A percentile compares a stretch with the other conserved stretches of the same genome.
These are phyloP conservation scores for Noctua comes DNA, from an alignment of 2,888 invertebrate genomes.

Conservation along the genomic window DNA sequence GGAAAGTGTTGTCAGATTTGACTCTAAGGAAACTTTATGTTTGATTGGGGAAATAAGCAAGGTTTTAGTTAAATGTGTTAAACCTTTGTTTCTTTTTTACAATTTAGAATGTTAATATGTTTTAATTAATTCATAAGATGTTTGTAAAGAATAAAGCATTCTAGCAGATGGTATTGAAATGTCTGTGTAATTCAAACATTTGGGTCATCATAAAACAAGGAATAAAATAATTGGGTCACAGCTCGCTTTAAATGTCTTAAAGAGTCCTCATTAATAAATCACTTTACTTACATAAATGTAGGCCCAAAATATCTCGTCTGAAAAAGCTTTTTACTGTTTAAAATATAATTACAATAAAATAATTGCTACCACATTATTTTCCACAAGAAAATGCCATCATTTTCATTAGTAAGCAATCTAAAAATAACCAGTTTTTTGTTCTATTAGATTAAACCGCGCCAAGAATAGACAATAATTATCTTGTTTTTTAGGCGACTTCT, in stretches of 20 bases:
- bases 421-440: neutral
- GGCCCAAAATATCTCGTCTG: neutral
- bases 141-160: slow-evolving; percentile 9
- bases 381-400: neutral
- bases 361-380: neutral
- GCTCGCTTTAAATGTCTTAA: slow-evolving; percentile 21
- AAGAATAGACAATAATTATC: slow-evolving; percentile 31
- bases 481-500: slow-evolving; percentile 16
- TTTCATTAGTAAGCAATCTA: slow-evolving; percentile 13
- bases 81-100: neutral
- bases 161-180: slow-evolving; percentile 39
- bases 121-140: slow-evolving; percentile 2
- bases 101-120: neutral
- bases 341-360: neutral
- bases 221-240: slow-evolving; percentile 39
- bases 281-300: slow-evolving; percentile 24
- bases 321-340: neutral
- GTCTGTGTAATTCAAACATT: slow-evolving; percentile 31
- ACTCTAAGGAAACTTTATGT: neutral
- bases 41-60: neutral
- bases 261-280: slow-evolving; percentile 27
- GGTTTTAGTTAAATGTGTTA: neutral
- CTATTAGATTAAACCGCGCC: slow-evolving; percentile 1
- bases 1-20: slow-evolving; percentile 15
- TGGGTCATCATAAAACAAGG: slow-evolving; percentile 36